Percentiles rank a stretch among this genome's conserved stretches.
phyloP scores from a whole-genome alignment of 1,140 invertebrate species.

The Calephelis virginiensis region DNA sequence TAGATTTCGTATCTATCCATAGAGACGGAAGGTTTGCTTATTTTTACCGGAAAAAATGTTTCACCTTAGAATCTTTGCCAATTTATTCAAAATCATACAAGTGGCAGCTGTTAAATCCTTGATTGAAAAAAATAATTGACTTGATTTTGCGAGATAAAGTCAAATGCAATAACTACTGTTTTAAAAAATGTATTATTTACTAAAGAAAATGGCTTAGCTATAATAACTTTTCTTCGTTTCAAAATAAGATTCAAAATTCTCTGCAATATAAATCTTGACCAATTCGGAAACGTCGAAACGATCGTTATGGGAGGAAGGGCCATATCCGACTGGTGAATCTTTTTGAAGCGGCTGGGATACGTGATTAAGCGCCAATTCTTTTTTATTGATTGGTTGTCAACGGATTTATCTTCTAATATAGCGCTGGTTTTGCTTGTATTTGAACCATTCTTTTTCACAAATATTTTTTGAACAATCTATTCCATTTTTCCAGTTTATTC shows the following conservation, averaged over 20 bases:
- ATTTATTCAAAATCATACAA: no score
- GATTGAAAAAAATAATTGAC: no score
- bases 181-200: no score
- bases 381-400: conserved; percentile 7
- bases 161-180: no score
- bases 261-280: not conserved
- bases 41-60: no score
- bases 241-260: not conserved
- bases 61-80: no score
- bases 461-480: not conserved
- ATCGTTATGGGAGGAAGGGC: not conserved
- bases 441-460: not conserved
- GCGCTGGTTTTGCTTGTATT: not conserved
- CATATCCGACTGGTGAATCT: conserved; percentile 5
- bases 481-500: not conserved
- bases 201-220: not conserved
- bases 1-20: no score
- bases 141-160: no score
- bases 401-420: conserved; percentile 9
- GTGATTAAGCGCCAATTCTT: conserved; percentile 14
- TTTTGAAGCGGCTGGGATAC: conserved; percentile 3
- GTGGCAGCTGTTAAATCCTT: no score
- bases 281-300: conserved; percentile 2
- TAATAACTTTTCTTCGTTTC: no score
- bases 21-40: no score